These are phyloP conservation scores for Apolygus lucorum DNA, from an alignment of 1,140 invertebrate species.

Conservation along the genomic window DNA sequence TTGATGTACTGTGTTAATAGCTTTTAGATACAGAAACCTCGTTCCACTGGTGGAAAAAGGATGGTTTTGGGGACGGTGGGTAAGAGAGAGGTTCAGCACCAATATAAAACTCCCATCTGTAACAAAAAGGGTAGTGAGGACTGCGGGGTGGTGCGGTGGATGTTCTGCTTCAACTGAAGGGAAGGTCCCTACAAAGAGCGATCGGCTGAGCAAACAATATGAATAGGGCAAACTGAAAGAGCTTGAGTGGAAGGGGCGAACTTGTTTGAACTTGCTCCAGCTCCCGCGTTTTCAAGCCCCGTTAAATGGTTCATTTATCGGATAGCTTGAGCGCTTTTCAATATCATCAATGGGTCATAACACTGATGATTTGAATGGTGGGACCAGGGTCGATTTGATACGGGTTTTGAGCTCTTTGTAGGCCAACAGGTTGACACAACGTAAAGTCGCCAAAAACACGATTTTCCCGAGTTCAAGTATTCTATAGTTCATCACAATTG, in stretches of 20 bases:
- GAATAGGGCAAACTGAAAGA: background rate
- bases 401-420: too few species aligned
- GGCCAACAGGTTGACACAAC: too few species aligned
- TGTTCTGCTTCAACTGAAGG: background rate
- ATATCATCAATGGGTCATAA: too few species aligned
- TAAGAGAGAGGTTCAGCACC: too few species aligned
- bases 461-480: too few species aligned
- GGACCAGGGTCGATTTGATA: too few species aligned
- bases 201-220: background rate
- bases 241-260: background rate
- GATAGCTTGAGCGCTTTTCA: background rate
- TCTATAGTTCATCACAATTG: too few species aligned
- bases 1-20: background rate
- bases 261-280: background rate
- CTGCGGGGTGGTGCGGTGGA: background rate
- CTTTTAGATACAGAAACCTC: background rate
- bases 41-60: background rate
- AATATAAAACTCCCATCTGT: background rate
- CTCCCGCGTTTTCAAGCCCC: background rate
- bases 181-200: background rate
- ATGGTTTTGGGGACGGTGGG: background rate
- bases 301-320: background rate
- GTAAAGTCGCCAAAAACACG: too few species aligned
- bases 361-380: too few species aligned
- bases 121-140: background rate